Evolutionary conservation across 2,888 invertebrate species (phyloP).

Genomic region (Dione juno): DNA sequence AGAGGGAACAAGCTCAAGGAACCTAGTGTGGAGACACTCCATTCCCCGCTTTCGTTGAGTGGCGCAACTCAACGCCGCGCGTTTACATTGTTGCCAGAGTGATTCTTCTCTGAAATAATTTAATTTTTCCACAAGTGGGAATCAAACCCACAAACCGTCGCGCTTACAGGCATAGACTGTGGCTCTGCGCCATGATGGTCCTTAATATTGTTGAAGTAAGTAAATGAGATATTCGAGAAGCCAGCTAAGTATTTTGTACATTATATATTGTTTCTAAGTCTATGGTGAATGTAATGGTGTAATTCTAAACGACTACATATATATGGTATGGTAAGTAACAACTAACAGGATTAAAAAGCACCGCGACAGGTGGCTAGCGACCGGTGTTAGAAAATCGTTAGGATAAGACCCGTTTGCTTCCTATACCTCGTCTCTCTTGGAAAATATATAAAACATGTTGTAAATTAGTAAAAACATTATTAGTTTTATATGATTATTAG

Average conservation of each 20-base stretch:
- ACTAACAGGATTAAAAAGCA: constrained; percentile 80
- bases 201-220: neutral
- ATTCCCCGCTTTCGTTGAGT: too few species aligned
- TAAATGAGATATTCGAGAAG: neutral
- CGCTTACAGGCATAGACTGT: too few species aligned
- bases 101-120: too few species aligned
- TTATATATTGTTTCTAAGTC: constrained; percentile 47
- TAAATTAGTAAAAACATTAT: neutral
- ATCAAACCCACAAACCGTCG: too few species aligned
- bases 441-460: constrained; percentile 21
- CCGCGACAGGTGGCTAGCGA: constrained; percentile 74
- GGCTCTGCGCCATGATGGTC: too few species aligned
- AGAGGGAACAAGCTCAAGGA: too few species aligned
- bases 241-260: neutral
- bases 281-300: constrained; percentile 68
- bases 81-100: too few species aligned
- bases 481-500: too few species aligned
- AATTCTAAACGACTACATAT: constrained; percentile 77
- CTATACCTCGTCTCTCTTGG: constrained; percentile 33
- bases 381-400: constrained; percentile 73
- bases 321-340: constrained; percentile 75
- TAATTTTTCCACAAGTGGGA: too few species aligned
- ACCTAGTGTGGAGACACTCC: too few species aligned
- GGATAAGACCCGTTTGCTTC: constrained; percentile 48
- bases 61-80: too few species aligned